phyloP scores from a whole-genome alignment of 2,113 vertebrate species.

The Callaeas wilsoni region DNA sequence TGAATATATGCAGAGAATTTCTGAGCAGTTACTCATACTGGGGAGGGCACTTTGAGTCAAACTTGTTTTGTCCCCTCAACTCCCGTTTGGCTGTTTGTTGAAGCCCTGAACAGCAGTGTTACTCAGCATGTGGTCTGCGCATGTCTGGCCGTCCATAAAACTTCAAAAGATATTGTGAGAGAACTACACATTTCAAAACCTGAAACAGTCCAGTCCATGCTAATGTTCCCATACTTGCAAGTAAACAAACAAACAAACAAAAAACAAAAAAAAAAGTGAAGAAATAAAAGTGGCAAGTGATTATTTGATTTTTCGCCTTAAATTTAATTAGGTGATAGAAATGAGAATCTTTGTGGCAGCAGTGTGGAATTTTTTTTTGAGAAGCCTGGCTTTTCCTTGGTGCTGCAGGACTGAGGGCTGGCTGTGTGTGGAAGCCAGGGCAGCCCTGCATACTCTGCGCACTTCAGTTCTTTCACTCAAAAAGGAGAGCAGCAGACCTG shows the following conservation, averaged over 20 bases:
- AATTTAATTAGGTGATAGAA: not conserved
- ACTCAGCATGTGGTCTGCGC: constrained; percentile 1
- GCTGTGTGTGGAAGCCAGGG: not conserved
- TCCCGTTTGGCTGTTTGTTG: not conserved
- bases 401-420: not conserved
- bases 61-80: not conserved
- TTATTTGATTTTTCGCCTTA: not conserved
- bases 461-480: not conserved
- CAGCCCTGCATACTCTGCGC: not conserved
- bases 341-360: not conserved
- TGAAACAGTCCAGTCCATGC: not conserved
- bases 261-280: not conserved
- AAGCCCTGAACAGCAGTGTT: not conserved
- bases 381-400: not conserved
- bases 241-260: not conserved
- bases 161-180: constrained; percentile 6
- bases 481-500: not conserved
- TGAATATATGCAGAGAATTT: not conserved
- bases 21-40: not conserved
- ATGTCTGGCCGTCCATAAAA: constrained; percentile 18
- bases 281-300: not conserved
- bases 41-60: not conserved
- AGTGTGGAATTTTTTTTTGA: not conserved
- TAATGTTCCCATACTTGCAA: not conserved
- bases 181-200: not conserved